Percentiles rank a stretch among this genome's conserved stretches.
Conservation (phyloP, 2,797 vertebrate species). For the Scarus forsteni region DNA sequence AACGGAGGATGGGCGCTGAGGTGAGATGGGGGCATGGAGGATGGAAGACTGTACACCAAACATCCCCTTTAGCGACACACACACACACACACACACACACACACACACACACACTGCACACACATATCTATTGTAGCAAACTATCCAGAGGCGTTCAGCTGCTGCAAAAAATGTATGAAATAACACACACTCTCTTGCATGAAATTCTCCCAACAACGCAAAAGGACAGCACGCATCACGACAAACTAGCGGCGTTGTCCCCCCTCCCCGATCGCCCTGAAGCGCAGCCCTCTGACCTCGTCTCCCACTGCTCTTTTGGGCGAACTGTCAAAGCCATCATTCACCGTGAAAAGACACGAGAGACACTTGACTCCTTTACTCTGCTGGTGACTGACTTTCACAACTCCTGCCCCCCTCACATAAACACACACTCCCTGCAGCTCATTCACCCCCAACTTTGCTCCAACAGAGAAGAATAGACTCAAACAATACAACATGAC, state of each 20-base stretch:
- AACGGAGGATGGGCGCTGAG: constrained; percentile 46
- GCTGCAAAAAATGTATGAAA: constrained; percentile 37
- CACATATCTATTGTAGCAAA: constrained; percentile 23
- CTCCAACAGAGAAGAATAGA: constrained; percentile 38
- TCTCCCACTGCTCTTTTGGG: constrained; percentile 81
- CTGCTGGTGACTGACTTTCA: constrained; percentile 77
- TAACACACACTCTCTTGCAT: constrained; percentile 14
- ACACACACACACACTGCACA: constrained; percentile 22
- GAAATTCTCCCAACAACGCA: constrained; percentile 29
- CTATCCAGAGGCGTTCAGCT: constrained; percentile 80
- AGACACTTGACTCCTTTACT: constrained; percentile 79
- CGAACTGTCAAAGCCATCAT: constrained; percentile 86
- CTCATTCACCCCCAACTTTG: constrained; percentile 45
- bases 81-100: constrained; percentile 4
- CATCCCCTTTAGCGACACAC: constrained; percentile 9
- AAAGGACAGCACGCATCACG: constrained; percentile 56
- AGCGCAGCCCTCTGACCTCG: constrained; percentile 69
- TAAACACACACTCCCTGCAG: constrained; percentile 9
- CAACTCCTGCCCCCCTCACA: constrained; percentile 45
- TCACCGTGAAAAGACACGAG: constrained; percentile 81
- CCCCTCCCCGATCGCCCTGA: constrained; percentile 38
- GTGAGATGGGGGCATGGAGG: constrained; percentile 17
- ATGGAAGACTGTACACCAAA: constrained; percentile 52
- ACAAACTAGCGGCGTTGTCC: constrained; percentile 53
- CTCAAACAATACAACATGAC: constrained; percentile 29